Evolutionary conservation across 1,140 invertebrate species (phyloP), one percentile per base, ranked within the genome.

Genomic region (Scaptomyza graminum): DNA sequence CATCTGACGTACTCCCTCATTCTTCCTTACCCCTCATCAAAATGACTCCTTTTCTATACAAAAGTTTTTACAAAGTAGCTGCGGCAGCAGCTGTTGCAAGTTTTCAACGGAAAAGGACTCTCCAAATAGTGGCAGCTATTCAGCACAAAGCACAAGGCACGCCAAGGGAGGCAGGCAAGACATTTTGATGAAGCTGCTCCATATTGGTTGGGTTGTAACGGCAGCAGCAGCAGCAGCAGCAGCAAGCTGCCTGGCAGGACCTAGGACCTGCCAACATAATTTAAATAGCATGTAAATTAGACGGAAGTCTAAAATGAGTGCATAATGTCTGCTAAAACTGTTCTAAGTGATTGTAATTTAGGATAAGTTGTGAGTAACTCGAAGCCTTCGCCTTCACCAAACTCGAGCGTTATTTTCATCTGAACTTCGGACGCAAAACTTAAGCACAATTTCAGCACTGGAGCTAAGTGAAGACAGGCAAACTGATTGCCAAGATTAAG

Each of bases 221-320:
- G 57, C 5, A 18, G 18, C 46, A 37, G 37, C 12, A n/a, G 37
- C 37, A 39, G 1, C 31, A 34, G 31, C 7, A 9, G 31, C 31
- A 34, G 7, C 8, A 0, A 34, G 31, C 31, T 9, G 31, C 6
- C 31, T 9, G 37, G 9, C 55, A 25, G 43, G 12, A 22, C 47
- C 52, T 34, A 46, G 55, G 60, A 34, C 31, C 52, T 72, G 62
- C 46, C 64, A 82, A 81, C 83, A 88, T 88, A 82, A 88, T 88
- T 88, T 88, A 88, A 88, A 88, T 88, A 88, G 83, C 83, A 88
- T 88, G 83, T 88, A 88, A 88, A 88, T 88, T 88, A 88, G 83
- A 88, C 83, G 84, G 79, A 88, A 88, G 83, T 88, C 83, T 83
- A 88, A 88, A 88, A 88, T 82, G 84, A 88, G 79, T 88, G 83